These are phyloP conservation scores for Byasa hedistus DNA, from an alignment of 2,888 invertebrate genomes.

Conservation along the genomic window DNA sequence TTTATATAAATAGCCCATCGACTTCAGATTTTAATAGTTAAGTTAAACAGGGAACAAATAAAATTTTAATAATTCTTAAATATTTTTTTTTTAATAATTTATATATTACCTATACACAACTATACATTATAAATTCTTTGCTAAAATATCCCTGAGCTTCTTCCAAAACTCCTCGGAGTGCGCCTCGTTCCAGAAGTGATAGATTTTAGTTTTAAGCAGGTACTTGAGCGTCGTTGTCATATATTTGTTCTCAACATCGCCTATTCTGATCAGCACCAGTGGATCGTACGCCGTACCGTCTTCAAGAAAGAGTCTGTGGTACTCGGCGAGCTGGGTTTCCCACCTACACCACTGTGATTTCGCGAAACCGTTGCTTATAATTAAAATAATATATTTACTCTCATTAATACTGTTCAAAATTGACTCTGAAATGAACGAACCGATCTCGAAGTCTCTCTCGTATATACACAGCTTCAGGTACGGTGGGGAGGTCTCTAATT, in stretches of 20 bases:
- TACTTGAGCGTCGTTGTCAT: slow-evolving; percentile 81
- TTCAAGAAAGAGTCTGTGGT: slow-evolving; percentile 81
- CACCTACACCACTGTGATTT: slow-evolving; percentile 86
- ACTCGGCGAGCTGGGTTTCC: slow-evolving; percentile 85
- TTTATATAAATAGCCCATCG: too few species aligned
- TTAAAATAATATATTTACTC: slow-evolving; percentile 82
- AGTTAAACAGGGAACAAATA: neutral
- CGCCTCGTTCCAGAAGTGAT: slow-evolving; percentile 81
- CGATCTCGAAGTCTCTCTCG: slow-evolving; percentile 84
- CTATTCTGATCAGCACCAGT: slow-evolving; percentile 82
- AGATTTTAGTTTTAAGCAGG: slow-evolving; percentile 82
- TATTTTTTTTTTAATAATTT: neutral
- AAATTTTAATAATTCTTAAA: neutral
- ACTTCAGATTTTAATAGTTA: too few species aligned
- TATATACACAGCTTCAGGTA: slow-evolving; percentile 83
- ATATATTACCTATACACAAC: neutral
- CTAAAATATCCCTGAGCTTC: slow-evolving; percentile 59
- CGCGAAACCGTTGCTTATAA: slow-evolving; percentile 84
- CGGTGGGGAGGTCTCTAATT: slow-evolving; percentile 81
- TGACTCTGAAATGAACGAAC: slow-evolving; percentile 82
- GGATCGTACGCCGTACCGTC: slow-evolving; percentile 79
- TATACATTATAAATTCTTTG: slow-evolving; percentile 32
- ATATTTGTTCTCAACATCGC: slow-evolving; percentile 76
- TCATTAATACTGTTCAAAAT: slow-evolving; percentile 82
- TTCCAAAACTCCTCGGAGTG: slow-evolving; percentile 67